Conservation (phyloP, 2,888 invertebrate genomes). For the Meghimatium bilineatum region DNA sequence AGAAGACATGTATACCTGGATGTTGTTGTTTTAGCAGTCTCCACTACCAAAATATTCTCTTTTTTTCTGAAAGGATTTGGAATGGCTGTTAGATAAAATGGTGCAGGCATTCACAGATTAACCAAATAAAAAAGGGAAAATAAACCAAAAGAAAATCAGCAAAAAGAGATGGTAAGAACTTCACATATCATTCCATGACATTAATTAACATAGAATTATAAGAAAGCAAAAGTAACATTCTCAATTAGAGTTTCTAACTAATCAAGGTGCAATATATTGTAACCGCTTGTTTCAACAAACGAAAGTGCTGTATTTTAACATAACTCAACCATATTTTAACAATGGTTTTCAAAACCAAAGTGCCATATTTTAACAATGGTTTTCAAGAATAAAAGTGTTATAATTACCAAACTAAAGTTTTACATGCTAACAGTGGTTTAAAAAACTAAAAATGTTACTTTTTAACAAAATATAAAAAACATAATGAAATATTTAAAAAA, state of each 20-base stretch:
- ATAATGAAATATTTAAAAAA: too few species aligned
- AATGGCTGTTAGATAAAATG: constrained; percentile 9
- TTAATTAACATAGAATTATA: background rate
- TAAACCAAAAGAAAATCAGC: background rate
- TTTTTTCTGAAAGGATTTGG: constrained; percentile 34
- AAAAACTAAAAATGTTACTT: too few species aligned
- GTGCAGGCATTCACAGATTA: background rate
- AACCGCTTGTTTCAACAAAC: too few species aligned
- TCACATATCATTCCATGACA: background rate
- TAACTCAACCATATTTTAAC: too few species aligned
- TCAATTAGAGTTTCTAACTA: background rate
- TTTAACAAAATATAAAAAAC: too few species aligned
- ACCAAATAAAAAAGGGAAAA: background rate
- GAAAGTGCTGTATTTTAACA: too few species aligned
- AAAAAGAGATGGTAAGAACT: background rate
- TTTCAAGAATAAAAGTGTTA: too few species aligned
- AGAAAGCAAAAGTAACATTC: background rate
- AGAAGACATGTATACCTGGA: constrained; percentile 24
- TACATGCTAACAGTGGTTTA: too few species aligned
- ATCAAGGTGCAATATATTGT: too few species aligned
- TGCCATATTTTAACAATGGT: too few species aligned
- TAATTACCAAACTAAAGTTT: too few species aligned
- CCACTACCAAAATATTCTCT: constrained; percentile 31
- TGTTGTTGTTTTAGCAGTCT: constrained; percentile 31
- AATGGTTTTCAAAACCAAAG: too few species aligned